Conservation (phyloP, 2,113 vertebrate species). For the Leptodactylus fuscus region DNA sequence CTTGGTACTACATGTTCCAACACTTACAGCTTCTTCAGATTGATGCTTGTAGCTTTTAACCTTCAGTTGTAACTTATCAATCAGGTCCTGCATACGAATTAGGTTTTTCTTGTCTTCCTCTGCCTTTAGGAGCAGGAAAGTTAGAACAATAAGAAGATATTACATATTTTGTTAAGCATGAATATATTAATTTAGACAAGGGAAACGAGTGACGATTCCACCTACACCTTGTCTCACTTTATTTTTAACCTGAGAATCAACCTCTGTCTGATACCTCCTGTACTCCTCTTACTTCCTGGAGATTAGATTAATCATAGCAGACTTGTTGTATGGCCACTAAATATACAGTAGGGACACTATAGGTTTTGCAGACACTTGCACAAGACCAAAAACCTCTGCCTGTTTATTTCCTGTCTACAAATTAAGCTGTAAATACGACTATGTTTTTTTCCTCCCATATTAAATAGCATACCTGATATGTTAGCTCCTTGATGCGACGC, state of each 20-base stretch:
- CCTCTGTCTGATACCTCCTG: neutral
- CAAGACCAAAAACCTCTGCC: too few relatives aligned
- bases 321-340: too few relatives aligned
- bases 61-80: slow-evolving; percentile 78
- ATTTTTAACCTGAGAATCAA: neutral
- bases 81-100: slow-evolving; percentile 74
- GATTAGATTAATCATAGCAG: neutral
- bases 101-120: slow-evolving; percentile 79
- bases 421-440: neutral
- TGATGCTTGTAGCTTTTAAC: slow-evolving; percentile 79
- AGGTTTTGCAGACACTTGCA: too few relatives aligned
- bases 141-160: neutral
- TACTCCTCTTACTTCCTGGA: neutral
- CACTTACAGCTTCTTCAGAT: slow-evolving; percentile 73
- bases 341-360: neutral
- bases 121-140: slow-evolving; percentile 64
- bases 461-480: slow-evolving; percentile 72
- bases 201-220: neutral
- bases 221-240: neutral
- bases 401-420: too few relatives aligned
- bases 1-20: neutral
- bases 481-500: slow-evolving; percentile 81
- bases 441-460: neutral
- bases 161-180: neutral
- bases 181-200: neutral